phyloP scores from a whole-genome alignment of 2,113 vertebrate species.

The Gambusia holbrooki region DNA sequence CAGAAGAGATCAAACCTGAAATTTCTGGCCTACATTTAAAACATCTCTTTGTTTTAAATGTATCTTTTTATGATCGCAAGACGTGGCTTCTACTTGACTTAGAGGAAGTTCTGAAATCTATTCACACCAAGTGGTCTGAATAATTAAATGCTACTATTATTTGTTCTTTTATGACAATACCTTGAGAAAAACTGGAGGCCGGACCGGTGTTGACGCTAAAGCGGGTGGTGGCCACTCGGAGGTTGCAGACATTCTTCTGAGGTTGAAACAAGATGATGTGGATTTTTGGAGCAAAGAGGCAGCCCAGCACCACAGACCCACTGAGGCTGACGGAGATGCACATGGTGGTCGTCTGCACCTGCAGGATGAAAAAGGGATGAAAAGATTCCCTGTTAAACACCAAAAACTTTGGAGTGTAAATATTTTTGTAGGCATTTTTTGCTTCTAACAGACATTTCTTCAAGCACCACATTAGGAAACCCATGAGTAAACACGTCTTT shows the following conservation, averaged over 20 bases:
- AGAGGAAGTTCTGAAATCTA: background rate
- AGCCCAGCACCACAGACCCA: slow-evolving; percentile 95
- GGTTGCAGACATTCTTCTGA: slow-evolving; percentile 94
- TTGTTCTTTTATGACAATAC: slow-evolving; percentile 64
- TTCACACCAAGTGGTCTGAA: background rate
- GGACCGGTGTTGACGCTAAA: slow-evolving; percentile 86
- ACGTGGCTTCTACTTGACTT: background rate
- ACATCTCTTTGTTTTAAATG: no score
- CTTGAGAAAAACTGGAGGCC: slow-evolving; percentile 87
- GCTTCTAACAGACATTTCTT: background rate
- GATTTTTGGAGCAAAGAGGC: slow-evolving; percentile 94
- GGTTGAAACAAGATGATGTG: slow-evolving; percentile 99
- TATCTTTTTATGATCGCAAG: no score
- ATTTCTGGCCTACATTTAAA: background rate
- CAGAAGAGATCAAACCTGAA: slow-evolving; percentile 25
- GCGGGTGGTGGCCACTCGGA: slow-evolving; percentile 88
- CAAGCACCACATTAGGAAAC: accelerated
- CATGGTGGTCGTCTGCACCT: slow-evolving; percentile 99
- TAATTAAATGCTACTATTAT: background rate
- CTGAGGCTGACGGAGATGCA: slow-evolving; percentile 98
- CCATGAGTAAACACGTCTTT: slow-evolving; percentile 9
- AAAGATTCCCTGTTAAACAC: background rate
- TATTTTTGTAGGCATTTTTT: no score
- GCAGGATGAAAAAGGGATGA: slow-evolving; percentile 22
- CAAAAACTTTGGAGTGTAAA: background rate